Percentiles rank a stretch among this genome's conserved stretches.
Evolutionary conservation across 2,888 invertebrate genomes (phyloP).

Genomic region (Hofmannophila pseudospretella): DNA sequence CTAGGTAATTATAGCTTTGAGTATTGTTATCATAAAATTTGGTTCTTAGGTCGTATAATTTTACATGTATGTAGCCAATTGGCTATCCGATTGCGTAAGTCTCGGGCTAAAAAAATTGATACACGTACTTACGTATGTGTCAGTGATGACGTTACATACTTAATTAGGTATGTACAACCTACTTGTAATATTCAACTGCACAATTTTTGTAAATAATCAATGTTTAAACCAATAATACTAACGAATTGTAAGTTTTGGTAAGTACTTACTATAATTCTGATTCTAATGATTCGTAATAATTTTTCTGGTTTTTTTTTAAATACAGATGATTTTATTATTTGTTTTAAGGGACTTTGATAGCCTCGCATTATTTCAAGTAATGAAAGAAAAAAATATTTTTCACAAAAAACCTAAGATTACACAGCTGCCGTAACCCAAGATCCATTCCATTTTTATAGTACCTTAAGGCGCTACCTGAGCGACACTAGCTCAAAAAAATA

Average conservation of each 20-base stretch:
- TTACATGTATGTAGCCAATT: too few relatives aligned
- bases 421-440: constrained; percentile 7
- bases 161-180: too few relatives aligned
- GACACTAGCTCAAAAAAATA: too few relatives aligned
- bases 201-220: constrained; percentile 48
- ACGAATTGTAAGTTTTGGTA: constrained; percentile 46
- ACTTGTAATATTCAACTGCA: constrained; percentile 23
- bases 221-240: constrained; percentile 39
- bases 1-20: too few relatives aligned
- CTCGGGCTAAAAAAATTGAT: too few relatives aligned
- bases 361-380: constrained; percentile 51
- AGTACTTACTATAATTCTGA: constrained; percentile 54
- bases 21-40: too few relatives aligned
- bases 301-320: constrained; percentile 23
- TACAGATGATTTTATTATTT: constrained; percentile 15
- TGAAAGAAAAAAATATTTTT: constrained; percentile 34
- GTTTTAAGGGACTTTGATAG: constrained; percentile 44
- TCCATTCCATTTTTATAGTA: constrained; percentile 14
- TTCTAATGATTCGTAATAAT: constrained; percentile 5
- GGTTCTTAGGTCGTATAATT: too few relatives aligned
- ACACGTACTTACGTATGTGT: constrained; percentile 24
- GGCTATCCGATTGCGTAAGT: too few relatives aligned
- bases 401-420: constrained; percentile 8
- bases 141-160: constrained; percentile 18
- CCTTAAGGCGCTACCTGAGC: too few relatives aligned